Evolutionary conservation across 2,797 vertebrate genomes (phyloP).

Genomic region (Lithobates pipiens): DNA sequence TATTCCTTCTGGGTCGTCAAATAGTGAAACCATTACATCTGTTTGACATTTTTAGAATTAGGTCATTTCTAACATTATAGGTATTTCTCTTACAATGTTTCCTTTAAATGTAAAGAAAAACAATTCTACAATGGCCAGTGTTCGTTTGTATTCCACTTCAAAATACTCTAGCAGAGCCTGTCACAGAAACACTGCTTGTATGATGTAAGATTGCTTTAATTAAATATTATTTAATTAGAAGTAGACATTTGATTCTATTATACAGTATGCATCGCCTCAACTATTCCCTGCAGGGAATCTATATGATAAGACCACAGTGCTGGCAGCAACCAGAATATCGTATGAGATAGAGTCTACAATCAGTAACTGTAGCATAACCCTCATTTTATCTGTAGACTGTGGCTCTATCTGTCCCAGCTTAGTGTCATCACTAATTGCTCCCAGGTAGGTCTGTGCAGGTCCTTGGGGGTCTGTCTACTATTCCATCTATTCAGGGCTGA

Average conservation of each 20-base stretch:
- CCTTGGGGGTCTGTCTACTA: constrained; percentile 10
- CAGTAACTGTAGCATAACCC: background rate
- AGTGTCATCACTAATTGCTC: constrained; percentile 36
- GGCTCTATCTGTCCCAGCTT: background rate
- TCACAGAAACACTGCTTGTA: background rate
- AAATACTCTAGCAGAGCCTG: background rate
- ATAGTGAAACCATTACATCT: too few relatives aligned
- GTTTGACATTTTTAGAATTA: too few relatives aligned
- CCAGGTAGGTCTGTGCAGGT: constrained; percentile 12
- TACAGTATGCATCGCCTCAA: background rate
- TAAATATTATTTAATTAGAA: constrained; percentile 23
- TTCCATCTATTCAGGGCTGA: background rate
- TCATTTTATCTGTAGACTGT: background rate
- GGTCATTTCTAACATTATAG: too few relatives aligned
- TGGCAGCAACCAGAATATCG: background rate
- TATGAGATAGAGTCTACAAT: background rate
- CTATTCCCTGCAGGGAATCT: constrained; percentile 15
- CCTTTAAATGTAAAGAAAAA: too few relatives aligned
- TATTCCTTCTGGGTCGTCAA: too few relatives aligned
- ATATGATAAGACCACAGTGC: background rate
- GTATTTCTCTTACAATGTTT: too few relatives aligned
- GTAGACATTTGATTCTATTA: background rate
- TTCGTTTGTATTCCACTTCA: background rate
- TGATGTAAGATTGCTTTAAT: constrained; percentile 14
- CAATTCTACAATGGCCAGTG: too few relatives aligned